These are phyloP conservation scores for Nebria salina DNA, from an alignment of 2,888 invertebrate genomes.

Conservation along the genomic window DNA sequence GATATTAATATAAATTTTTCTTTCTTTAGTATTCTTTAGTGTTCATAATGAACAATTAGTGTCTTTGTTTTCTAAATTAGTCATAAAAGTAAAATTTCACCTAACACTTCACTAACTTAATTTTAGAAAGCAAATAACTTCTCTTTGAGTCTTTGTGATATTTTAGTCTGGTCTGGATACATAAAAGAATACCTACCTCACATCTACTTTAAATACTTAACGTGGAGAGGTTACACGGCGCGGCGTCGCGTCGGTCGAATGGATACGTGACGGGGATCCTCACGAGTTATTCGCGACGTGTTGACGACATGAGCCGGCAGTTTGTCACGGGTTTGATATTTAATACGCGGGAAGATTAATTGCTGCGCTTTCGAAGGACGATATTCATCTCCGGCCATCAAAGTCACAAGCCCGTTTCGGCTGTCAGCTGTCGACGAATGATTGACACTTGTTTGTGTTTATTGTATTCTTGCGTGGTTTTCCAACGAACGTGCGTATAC, in stretches of 20 bases:
- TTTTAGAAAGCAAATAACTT: background rate
- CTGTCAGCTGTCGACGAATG: conserved; percentile 39
- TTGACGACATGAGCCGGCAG: conserved; percentile 36
- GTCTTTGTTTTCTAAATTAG: background rate
- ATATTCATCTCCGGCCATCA: conserved; percentile 45
- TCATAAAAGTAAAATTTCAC: background rate
- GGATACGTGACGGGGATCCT: background rate
- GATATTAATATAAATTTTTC: too few relatives aligned
- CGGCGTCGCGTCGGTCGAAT: background rate
- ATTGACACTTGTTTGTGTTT: conserved; percentile 45
- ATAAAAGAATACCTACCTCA: background rate
- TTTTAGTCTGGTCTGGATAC: background rate
- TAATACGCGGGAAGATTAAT: conserved; percentile 46
- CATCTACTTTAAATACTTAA: background rate
- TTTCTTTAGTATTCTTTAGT: background rate
- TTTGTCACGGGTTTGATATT: conserved; percentile 45
- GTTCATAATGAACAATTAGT: background rate
- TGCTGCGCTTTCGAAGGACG: conserved; percentile 42
- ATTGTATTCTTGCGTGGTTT: conserved; percentile 41
- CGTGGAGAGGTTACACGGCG: background rate
- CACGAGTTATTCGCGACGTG: conserved; percentile 15
- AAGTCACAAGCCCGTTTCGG: conserved; percentile 34
- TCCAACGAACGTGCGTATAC: background rate
- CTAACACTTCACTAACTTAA: background rate
- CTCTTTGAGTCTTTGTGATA: background rate